These are phyloP conservation scores for Drosophila sulfurigaster DNA, from an alignment of 1,140 invertebrate species.

Conservation along the genomic window DNA sequence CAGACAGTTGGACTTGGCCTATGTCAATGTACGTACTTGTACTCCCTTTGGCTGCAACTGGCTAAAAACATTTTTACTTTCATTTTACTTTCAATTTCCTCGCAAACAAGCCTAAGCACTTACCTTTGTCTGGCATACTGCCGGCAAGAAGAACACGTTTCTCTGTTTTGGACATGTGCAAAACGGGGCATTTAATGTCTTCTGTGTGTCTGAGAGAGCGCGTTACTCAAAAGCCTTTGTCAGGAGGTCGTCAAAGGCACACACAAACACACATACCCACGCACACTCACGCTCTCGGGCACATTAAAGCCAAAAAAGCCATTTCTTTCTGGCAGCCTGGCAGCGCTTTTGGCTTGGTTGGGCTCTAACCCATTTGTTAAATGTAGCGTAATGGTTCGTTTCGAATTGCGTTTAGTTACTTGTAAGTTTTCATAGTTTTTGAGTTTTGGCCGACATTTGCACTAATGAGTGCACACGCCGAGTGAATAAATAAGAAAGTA, in stretches of 20 bases:
- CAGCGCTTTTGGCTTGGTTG: neutral
- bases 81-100: neutral
- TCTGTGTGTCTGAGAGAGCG: constrained; percentile 32
- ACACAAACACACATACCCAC: neutral
- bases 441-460: constrained; percentile 67
- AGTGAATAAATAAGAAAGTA: constrained; percentile 18
- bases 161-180: constrained; percentile 78
- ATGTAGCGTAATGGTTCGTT: constrained; percentile 77
- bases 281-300: too few species aligned
- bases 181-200: constrained; percentile 73
- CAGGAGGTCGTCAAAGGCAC: constrained; percentile 48
- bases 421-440: constrained; percentile 53
- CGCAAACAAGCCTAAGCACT: constrained; percentile 48
- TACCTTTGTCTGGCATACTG: constrained; percentile 63
- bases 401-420: constrained; percentile 65
- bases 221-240: constrained; percentile 68
- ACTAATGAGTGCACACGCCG: constrained; percentile 75
- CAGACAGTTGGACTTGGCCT: constrained; percentile 1
- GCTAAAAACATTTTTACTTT: neutral
- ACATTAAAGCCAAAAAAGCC: neutral
- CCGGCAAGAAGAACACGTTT: constrained; percentile 33
- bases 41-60: neutral
- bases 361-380: constrained; percentile 74
- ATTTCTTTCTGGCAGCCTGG: neutral
- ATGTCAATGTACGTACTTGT: neutral